Conservation (phyloP, 1,140 invertebrate genomes). For the Scaptomyza hsui region DNA sequence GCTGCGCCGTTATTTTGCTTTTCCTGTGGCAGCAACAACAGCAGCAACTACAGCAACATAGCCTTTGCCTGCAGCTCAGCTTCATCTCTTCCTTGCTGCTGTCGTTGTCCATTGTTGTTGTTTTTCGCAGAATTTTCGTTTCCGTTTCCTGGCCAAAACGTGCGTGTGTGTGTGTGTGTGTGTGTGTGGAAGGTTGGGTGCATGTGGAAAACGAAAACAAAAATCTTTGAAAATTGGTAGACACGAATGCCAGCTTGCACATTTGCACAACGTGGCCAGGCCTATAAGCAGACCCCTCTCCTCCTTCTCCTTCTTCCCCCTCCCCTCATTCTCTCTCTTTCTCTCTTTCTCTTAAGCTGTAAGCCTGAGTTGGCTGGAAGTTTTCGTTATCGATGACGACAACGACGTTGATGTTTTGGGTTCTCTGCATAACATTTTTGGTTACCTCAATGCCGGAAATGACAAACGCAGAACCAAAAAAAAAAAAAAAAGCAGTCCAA, state of each 20-base stretch:
- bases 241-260: conserved; percentile 80
- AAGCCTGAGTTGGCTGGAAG: conserved; percentile 58
- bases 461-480: conserved; percentile 43
- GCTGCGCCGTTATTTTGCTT: conserved; percentile 76
- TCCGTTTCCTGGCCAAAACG: conserved; percentile 78
- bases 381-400: conserved; percentile 74
- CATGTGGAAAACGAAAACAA: conserved; percentile 74
- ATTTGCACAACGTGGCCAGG: conserved; percentile 72
- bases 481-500: conserved; percentile 29
- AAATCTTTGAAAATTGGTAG: conserved; percentile 76
- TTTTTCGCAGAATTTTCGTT: conserved; percentile 82
- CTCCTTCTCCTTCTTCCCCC: not conserved
- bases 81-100: conserved; percentile 53
- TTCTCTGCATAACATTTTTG: conserved; percentile 77
- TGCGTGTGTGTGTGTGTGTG: conserved; percentile 50
- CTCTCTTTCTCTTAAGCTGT: not conserved
- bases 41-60: not conserved
- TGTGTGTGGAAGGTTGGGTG: conserved; percentile 31
- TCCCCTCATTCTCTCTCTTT: not conserved
- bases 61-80: conserved; percentile 46
- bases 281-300: conserved; percentile 17
- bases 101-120: conserved; percentile 58
- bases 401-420: conserved; percentile 38
- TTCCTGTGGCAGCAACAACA: conserved; percentile 42
- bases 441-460: conserved; percentile 78